phyloP scores from a whole-genome alignment of 2,797 vertebrate species.

The Heterohyrax brucei region DNA sequence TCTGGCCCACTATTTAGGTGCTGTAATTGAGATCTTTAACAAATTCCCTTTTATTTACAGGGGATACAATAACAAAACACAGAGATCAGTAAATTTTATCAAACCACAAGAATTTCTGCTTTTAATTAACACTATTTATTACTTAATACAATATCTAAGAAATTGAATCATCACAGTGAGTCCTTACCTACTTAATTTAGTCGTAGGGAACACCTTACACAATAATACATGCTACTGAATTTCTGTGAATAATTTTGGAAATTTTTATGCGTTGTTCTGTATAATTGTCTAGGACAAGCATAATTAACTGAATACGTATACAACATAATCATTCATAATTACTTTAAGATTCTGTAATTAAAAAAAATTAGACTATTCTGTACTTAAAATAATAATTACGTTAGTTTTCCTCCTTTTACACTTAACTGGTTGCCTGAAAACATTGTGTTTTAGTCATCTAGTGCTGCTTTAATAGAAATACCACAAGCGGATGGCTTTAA shows the following conservation, averaged over 20 bases:
- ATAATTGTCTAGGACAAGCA: not conserved
- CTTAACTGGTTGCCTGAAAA: slow-evolving; percentile 5
- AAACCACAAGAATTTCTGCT: not conserved
- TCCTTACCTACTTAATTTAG: not conserved
- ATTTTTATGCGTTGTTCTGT: not conserved
- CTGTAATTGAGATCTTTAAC: not conserved
- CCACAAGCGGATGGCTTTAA: too few relatives aligned
- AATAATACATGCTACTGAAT: not conserved
- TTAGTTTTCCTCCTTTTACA: not conserved
- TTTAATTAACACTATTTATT: not conserved
- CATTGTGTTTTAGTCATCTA: too few relatives aligned
- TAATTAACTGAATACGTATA: not conserved
- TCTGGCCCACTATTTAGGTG: not conserved
- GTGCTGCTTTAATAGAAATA: too few relatives aligned
- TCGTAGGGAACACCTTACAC: not conserved
- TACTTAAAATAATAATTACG: slow-evolving; percentile 5
- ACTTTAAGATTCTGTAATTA: not conserved
- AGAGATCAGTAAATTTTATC: slow-evolving; percentile 15
- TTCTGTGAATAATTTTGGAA: slow-evolving; percentile 2
- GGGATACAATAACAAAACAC: not conserved
- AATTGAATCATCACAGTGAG: not conserved
- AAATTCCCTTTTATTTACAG: slow-evolving; percentile 24
- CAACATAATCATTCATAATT: not conserved
- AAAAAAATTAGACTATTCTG: not conserved
- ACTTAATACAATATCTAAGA: slow-evolving; percentile 4